Conservation (phyloP, 2,113 vertebrate species). For the Nerophis ophidion region DNA sequence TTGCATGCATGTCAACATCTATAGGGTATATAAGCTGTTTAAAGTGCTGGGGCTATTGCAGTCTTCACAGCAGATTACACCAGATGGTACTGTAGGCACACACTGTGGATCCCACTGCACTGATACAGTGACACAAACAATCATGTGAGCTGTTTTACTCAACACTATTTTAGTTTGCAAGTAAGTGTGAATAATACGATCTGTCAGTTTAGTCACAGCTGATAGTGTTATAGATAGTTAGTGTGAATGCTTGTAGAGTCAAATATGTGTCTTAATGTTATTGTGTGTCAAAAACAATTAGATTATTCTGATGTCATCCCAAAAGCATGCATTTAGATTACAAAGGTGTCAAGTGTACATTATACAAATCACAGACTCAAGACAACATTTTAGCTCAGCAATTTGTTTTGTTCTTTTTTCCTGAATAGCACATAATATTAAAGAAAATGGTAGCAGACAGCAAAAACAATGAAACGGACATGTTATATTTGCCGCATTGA, state of each 20-base stretch:
- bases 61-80: conserved; percentile 61
- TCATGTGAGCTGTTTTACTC: too few species aligned
- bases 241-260: neutral
- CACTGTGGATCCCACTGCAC: conserved; percentile 23
- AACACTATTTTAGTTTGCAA: neutral
- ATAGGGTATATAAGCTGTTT: conserved; percentile 53
- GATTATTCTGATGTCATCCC: neutral
- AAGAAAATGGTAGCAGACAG: too few species aligned
- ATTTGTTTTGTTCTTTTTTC: too few species aligned
- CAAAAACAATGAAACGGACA: too few species aligned
- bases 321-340: neutral
- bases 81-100: conserved; percentile 52
- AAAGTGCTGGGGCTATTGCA: conserved; percentile 48
- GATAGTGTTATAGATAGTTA: neutral
- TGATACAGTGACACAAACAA: conserved; percentile 47
- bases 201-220: neutral
- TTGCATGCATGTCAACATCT: conserved; percentile 60
- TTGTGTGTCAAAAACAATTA: neutral
- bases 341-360: neutral
- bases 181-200: neutral
- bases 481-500: too few species aligned
- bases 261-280: neutral
- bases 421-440: too few species aligned
- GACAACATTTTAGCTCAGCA: too few species aligned
- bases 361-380: neutral